Conservation (phyloP, 1,140 invertebrate species). For the Euura lappo region DNA sequence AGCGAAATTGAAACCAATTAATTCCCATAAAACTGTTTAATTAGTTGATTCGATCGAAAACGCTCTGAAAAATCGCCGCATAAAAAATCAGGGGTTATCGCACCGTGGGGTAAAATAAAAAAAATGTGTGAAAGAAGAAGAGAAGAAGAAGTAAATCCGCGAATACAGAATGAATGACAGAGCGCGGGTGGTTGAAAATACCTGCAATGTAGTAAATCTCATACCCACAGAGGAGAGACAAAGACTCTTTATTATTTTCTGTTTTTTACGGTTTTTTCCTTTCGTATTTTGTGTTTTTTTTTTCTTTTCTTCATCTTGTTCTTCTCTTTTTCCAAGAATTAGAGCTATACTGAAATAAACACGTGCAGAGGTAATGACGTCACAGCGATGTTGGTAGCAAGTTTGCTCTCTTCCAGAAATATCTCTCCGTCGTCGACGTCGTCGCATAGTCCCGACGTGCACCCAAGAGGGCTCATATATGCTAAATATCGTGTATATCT, state of each 20-base stretch:
- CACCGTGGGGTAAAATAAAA: no score
- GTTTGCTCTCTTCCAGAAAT: conserved; percentile 37
- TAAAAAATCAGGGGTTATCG: no score
- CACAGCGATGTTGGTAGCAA: conserved; percentile 16
- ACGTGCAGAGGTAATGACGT: conserved; percentile 43
- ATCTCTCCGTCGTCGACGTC: conserved; percentile 17
- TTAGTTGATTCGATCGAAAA: no score
- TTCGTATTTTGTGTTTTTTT: neutral
- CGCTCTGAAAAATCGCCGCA: no score
- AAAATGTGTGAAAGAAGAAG: no score
- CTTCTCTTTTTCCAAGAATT: neutral
- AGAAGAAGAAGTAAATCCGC: no score
- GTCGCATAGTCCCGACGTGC: no score
- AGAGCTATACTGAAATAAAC: conserved; percentile 41
- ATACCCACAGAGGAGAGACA: neutral
- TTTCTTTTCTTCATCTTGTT: neutral
- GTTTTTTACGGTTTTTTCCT: neutral
- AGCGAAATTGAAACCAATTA: no score
- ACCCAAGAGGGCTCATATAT: neutral
- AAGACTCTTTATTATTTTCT: neutral
- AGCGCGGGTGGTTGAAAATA: no score
- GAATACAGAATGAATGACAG: neutral
- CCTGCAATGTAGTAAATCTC: no score
- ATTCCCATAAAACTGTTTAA: no score
- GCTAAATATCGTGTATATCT: neutral